Conservation (phyloP, 2,113 vertebrate genomes). For the Corvus moneduloides region DNA sequence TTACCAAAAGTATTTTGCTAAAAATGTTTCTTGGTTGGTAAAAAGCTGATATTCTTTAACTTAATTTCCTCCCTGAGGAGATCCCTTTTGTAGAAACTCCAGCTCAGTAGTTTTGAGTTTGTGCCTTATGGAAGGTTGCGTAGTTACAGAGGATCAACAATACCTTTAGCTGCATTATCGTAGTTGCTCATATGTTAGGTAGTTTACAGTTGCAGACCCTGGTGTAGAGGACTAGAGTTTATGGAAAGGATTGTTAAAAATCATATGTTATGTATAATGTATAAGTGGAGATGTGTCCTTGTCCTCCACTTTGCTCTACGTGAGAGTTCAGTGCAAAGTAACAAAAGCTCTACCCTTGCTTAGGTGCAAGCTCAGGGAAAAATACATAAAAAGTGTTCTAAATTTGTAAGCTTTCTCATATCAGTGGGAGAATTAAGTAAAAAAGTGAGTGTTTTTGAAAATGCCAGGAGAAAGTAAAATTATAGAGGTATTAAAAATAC, state of each 20-base stretch:
- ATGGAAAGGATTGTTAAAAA: not conserved
- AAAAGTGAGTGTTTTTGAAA: not conserved
- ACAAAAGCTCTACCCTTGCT: not conserved
- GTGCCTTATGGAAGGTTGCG: not conserved
- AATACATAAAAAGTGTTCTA: not conserved
- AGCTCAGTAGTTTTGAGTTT: not conserved
- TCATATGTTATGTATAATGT: not conserved
- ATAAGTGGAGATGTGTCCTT: not conserved
- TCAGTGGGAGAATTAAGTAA: not conserved
- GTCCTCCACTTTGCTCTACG: fast-evolving
- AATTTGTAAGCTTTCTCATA: not conserved
- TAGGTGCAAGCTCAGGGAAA: not conserved
- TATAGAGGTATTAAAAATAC: not conserved
- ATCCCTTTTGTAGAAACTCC: not conserved
- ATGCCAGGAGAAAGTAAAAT: not conserved
- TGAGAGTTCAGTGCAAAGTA: not conserved
- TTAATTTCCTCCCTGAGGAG: not conserved
- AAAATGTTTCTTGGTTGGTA: not conserved
- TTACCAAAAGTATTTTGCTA: not conserved
- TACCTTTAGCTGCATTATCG: not conserved
- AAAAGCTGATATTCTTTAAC: not conserved
- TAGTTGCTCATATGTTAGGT: not conserved
- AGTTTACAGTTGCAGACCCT: not conserved
- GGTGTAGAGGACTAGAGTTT: not conserved
- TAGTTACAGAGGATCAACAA: not conserved